Evolutionary conservation across 2,113 vertebrate genomes (phyloP), one percentile per base, ranked within the genome.

Genomic region (Macrotus californicus): DNA sequence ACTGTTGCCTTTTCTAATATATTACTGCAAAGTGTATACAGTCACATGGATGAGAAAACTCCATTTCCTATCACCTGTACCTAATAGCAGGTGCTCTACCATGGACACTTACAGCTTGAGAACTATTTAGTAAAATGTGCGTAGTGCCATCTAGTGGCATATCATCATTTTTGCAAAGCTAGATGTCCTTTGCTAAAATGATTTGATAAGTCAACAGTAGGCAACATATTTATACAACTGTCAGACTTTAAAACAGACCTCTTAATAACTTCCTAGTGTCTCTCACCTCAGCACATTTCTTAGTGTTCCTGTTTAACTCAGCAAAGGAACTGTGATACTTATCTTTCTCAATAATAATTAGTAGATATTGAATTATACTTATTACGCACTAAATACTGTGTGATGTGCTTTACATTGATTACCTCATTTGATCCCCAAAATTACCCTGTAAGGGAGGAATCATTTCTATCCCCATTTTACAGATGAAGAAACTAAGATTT

Each of bases 61-160:
- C 87, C 70, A 0, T 19, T 88, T 87, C 26, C 41, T 67, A 19
- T 26, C 5, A 0, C 69, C 69, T 21, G 11, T 67, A 50, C 22
- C 16, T 84, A 46, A 12, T 29, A 75, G 41, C 81, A 85, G 43
- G 48, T 82, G 41, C 48, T 64, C 34, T 52, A 1, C 0, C 2
- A 73, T 61, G 85, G 66, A 69, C 26, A 73, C 24, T 94, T 96
- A 93, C 94, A 54, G 12, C 0, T 8, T 66, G 0, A 75, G 75
- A 59, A 31, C 75, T 52, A 81, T 50, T 94, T 77, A 93, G 86
- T 96, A 91, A 98, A 98, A 97, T 4, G 29, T 76, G 77, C 94
- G 89, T 93, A 43, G 96, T 98, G 98, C 98, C 98, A 98, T 98
- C 98, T 98, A 97, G 98, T 96, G 98, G 98, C 76, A 0, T 6